These are phyloP conservation scores for Lordiphosa mommai DNA, from an alignment of 1,140 invertebrate genomes.

Conservation along the genomic window DNA sequence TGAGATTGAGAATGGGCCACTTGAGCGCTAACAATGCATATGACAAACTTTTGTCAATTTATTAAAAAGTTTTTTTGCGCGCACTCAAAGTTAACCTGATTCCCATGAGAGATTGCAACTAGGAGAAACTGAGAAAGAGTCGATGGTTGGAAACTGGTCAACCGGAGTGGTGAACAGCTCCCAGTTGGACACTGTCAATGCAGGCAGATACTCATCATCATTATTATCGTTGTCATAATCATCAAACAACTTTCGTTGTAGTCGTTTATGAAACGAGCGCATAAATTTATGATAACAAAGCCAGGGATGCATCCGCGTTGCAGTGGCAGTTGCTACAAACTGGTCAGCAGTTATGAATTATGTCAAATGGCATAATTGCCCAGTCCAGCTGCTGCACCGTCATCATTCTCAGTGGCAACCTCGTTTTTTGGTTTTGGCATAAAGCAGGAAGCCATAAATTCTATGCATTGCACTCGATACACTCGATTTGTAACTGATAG, in stretches of 20 bases:
- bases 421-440: constrained; percentile 43
- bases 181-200: constrained; percentile 26
- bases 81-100: constrained; percentile 59
- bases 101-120: constrained; percentile 46
- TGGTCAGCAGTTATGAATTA: constrained; percentile 67
- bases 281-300: constrained; percentile 75
- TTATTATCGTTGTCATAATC: constrained; percentile 11
- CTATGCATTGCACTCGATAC: constrained; percentile 72
- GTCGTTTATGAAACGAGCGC: constrained; percentile 61
- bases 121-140: constrained; percentile 4
- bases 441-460: constrained; percentile 74
- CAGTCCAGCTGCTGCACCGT: constrained; percentile 33
- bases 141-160: too few species aligned
- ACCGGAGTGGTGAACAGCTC: constrained; percentile 26
- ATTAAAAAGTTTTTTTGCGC: constrained; percentile 56
- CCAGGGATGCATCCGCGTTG: constrained; percentile 41
- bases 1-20: constrained; percentile 46
- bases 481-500: constrained; percentile 64
- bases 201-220: constrained; percentile 13
- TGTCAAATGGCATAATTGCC: constrained; percentile 77
- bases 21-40: constrained; percentile 67
- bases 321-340: constrained; percentile 22
- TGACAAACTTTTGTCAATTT: constrained; percentile 78
- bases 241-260: constrained; percentile 71
- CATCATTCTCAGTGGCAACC: constrained; percentile 6